phyloP scores from a whole-genome alignment of 1,140 invertebrate genomes.

The Nixonia krombeini region DNA sequence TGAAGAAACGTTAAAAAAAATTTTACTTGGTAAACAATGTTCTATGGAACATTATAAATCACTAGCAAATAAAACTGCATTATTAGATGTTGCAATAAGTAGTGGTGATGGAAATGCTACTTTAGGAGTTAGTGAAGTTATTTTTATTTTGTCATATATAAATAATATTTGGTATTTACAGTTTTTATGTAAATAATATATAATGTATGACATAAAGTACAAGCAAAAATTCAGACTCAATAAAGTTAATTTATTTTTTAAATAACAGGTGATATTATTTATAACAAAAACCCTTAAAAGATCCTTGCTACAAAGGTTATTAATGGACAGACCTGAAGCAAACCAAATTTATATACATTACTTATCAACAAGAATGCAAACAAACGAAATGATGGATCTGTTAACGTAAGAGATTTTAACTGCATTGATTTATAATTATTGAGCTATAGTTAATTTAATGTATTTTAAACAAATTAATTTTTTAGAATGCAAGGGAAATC shows the following conservation, averaged over 20 bases:
- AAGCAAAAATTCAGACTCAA: no score
- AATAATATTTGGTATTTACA: constrained; percentile 9
- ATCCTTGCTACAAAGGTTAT: constrained; percentile 67
- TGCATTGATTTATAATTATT: constrained; percentile 11
- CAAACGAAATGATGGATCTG: constrained; percentile 71
- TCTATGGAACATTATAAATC: constrained; percentile 73
- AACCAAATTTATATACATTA: constrained; percentile 72
- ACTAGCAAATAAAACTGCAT: constrained; percentile 68
- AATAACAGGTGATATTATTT: constrained; percentile 70
- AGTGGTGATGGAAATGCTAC: constrained; percentile 74
- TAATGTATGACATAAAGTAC: no score
- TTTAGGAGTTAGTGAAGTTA: constrained; percentile 68
- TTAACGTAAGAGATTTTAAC: constrained; percentile 65
- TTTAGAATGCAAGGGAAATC: constrained; percentile 71
- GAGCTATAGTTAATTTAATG: constrained; percentile 11
- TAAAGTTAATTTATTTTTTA: constrained; percentile 19
- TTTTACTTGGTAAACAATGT: constrained; percentile 67
- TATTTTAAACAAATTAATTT: constrained; percentile 27
- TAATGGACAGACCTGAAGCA: constrained; percentile 68
- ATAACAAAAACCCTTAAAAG: constrained; percentile 71
- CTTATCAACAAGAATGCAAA: constrained; percentile 69
- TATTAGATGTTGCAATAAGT: constrained; percentile 70
- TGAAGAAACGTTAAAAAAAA: constrained; percentile 64
- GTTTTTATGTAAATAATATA: constrained; percentile 2
- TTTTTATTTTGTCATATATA: constrained; percentile 4